Conservation (phyloP, 2,888 invertebrate genomes). For the Drosophila cyrtoloma region DNA sequence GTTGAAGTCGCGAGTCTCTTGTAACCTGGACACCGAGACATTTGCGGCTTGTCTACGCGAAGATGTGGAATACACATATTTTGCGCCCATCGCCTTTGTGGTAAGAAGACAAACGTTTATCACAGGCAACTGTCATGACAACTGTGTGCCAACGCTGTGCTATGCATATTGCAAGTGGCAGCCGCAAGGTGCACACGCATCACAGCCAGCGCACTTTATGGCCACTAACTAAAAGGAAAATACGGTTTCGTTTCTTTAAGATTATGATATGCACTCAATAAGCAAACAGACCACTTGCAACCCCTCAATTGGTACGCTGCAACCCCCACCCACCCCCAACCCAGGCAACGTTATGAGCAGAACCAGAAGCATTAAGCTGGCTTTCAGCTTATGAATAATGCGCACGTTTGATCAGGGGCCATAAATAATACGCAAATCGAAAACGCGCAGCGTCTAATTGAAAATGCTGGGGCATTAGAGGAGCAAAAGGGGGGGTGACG, state of each 20-base stretch:
- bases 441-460: constrained; percentile 77
- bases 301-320: constrained; percentile 8
- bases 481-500: neutral
- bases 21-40: constrained; percentile 29
- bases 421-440: constrained; percentile 80
- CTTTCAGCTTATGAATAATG: constrained; percentile 78
- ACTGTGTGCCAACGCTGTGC: neutral
- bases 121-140: constrained; percentile 26
- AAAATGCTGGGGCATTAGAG: constrained; percentile 62
- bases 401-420: constrained; percentile 74
- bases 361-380: constrained; percentile 70
- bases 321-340: neutral
- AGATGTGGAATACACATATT: constrained; percentile 36
- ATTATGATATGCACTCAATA: constrained; percentile 57
- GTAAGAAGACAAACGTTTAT: constrained; percentile 43
- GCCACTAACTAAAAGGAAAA: constrained; percentile 3
- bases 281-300: constrained; percentile 31
- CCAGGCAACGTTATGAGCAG: constrained; percentile 23
- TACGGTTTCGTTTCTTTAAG: constrained; percentile 20
- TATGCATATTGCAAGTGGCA: constrained; percentile 34
- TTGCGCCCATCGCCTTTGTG: constrained; percentile 32
- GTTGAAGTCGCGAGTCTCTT: constrained; percentile 20
- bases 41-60: constrained; percentile 41
- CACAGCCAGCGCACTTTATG: constrained; percentile 17
- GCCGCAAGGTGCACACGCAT: constrained; percentile 61